Evolutionary conservation across 2,888 invertebrate species (phyloP).

Genomic region (Ariolimax columbianus): DNA sequence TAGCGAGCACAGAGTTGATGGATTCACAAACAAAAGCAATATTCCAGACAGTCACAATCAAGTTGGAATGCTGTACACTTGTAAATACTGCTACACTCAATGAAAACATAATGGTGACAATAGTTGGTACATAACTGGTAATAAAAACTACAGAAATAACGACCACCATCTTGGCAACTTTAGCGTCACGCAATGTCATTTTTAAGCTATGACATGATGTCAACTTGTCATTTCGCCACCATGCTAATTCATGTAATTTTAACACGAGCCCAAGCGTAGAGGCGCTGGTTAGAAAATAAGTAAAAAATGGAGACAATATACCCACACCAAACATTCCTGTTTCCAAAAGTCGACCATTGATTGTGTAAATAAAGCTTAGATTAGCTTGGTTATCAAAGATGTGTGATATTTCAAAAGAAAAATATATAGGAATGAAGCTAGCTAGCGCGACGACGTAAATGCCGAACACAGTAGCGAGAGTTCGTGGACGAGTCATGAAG

Average conservation of each 20-base stretch:
- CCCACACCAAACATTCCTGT: too few species aligned
- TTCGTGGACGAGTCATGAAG: background rate
- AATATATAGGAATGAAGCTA: background rate
- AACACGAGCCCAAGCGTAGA: background rate
- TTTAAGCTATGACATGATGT: background rate
- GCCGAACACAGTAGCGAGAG: background rate
- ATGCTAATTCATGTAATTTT: background rate
- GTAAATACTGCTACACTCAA: background rate
- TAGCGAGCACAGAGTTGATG: background rate
- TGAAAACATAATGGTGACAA: background rate
- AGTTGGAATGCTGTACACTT: background rate
- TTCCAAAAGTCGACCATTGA: background rate
- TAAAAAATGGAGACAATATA: background rate
- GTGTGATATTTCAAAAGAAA: background rate
- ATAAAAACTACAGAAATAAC: slow-evolving; percentile 5
- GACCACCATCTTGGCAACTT: background rate
- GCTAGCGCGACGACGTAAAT: background rate
- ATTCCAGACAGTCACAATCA: background rate
- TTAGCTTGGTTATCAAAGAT: background rate
- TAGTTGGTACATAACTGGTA: slow-evolving; percentile 5
- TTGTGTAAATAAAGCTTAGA: background rate
- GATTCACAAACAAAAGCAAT: background rate
- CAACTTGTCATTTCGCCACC: background rate
- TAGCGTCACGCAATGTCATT: background rate
- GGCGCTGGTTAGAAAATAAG: background rate